Percentiles rank a stretch among this genome's conserved stretches.
These are phyloP conservation scores for Antheraea mylitta DNA, from an alignment of 1,140 invertebrate genomes.

Conservation along the genomic window DNA sequence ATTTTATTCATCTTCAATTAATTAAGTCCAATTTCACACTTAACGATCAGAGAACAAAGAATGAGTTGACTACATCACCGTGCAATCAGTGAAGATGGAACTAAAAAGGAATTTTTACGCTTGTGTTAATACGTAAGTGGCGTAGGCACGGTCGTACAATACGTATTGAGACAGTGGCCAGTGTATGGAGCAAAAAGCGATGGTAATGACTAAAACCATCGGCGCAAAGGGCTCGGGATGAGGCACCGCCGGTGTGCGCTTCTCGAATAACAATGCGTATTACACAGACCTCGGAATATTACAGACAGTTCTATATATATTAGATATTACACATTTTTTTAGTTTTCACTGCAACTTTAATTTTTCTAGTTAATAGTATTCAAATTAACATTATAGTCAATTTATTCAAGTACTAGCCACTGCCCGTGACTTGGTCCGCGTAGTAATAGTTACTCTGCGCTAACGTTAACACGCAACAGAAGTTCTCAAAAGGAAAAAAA, in stretches of 20 bases:
- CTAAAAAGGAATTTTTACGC: slow-evolving; percentile 26
- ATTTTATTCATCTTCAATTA: slow-evolving; percentile 14
- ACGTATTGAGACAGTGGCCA: slow-evolving; percentile 39
- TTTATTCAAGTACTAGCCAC: no score
- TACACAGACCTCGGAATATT: slow-evolving; percentile 28
- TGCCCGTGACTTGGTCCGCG: no score
- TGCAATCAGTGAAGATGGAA: not conserved
- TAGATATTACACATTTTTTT: no score
- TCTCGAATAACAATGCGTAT: slow-evolving; percentile 52
- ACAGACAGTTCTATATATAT: slow-evolving; percentile 21
- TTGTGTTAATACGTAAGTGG: slow-evolving; percentile 24
- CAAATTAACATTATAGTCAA: no score
- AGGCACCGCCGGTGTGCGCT: slow-evolving; percentile 42
- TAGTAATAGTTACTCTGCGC: no score
- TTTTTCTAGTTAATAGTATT: no score
- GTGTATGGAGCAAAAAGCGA: slow-evolving; percentile 68
- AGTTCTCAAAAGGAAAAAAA: no score
- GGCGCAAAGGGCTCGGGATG: slow-evolving; percentile 60
- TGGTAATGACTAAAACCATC: slow-evolving; percentile 67
- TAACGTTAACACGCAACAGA: no score
- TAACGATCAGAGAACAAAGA: slow-evolving; percentile 9
- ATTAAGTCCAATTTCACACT: slow-evolving; percentile 15
- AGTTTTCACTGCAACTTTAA: no score
- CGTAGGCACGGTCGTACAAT: slow-evolving; percentile 27
- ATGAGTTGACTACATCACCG: slow-evolving; percentile 4